Evolutionary conservation across 2,113 vertebrate genomes (phyloP).

Genomic region (Ondatra zibethicus): DNA sequence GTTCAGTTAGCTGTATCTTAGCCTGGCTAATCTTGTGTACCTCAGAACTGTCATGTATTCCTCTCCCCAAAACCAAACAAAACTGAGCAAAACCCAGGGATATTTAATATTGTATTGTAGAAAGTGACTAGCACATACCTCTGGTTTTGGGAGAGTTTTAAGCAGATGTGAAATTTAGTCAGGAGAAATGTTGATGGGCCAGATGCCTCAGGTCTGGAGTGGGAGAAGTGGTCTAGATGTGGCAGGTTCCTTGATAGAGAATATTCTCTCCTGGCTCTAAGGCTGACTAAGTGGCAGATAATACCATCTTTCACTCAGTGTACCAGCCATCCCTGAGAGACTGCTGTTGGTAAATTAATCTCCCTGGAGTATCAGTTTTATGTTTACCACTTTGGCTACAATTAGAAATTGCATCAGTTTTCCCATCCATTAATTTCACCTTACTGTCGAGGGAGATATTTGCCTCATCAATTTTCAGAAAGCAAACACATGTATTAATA

Average conservation of each 20-base stretch:
- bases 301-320: background rate
- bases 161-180: background rate
- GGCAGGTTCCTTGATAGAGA: background rate
- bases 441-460: slow-evolving; percentile 37
- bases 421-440: background rate
- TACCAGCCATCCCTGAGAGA: background rate
- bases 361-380: background rate
- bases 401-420: slow-evolving; percentile 28
- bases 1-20: background rate
- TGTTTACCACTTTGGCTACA: background rate
- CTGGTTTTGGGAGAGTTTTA: background rate
- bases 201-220: background rate
- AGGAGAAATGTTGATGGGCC: background rate
- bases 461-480: background rate
- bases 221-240: background rate
- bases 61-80: background rate
- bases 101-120: background rate
- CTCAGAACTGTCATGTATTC: background rate
- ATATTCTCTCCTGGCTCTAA: background rate
- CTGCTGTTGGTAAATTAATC: background rate
- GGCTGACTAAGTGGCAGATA: background rate
- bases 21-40: background rate
- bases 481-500: background rate
- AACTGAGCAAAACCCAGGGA: background rate
- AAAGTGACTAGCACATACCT: slow-evolving; percentile 39